Conservation (phyloP, 2,797 vertebrate genomes). For the Eulemur coronatus region DNA sequence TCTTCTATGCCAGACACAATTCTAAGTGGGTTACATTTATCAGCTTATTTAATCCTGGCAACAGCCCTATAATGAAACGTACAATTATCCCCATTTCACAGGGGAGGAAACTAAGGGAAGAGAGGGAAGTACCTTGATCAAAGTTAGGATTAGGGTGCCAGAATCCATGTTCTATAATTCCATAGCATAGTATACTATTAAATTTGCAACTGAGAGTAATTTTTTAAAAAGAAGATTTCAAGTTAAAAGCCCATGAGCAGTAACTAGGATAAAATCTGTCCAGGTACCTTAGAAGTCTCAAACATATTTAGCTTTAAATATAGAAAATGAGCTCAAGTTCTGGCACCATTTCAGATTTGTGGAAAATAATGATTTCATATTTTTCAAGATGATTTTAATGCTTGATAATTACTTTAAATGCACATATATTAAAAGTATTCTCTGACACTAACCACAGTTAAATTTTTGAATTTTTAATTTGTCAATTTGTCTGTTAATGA, state of each 20-base stretch:
- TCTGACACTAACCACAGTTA: constrained; percentile 61
- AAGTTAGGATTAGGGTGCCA: not conserved
- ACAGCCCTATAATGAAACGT: not conserved
- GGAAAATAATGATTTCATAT: constrained; percentile 53
- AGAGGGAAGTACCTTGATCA: not conserved
- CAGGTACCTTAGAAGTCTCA: not conserved
- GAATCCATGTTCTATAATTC: not conserved
- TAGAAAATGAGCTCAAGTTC: constrained; percentile 36
- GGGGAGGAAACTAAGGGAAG: not conserved
- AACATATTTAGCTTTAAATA: constrained; percentile 26
- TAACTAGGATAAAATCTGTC: constrained; percentile 32
- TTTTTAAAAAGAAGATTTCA: not conserved
- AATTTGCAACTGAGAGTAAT: not conserved
- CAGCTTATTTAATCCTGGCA: constrained; percentile 26
- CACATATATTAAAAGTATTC: constrained; percentile 68
- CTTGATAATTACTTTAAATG: constrained; percentile 73
- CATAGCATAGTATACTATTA: not conserved
- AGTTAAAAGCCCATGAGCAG: not conserved
- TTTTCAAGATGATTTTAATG: constrained; percentile 65
- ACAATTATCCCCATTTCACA: constrained; percentile 34
- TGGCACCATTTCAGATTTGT: constrained; percentile 37
- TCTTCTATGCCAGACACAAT: not conserved
- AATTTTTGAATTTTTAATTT: constrained; percentile 75
- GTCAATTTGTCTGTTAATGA: constrained; percentile 67
- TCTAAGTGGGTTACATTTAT: constrained; percentile 19